Evolutionary conservation across 2,797 vertebrate species (phyloP), one percentile per base, ranked within the genome.

Genomic region (Eupleurogrammus muticus): DNA sequence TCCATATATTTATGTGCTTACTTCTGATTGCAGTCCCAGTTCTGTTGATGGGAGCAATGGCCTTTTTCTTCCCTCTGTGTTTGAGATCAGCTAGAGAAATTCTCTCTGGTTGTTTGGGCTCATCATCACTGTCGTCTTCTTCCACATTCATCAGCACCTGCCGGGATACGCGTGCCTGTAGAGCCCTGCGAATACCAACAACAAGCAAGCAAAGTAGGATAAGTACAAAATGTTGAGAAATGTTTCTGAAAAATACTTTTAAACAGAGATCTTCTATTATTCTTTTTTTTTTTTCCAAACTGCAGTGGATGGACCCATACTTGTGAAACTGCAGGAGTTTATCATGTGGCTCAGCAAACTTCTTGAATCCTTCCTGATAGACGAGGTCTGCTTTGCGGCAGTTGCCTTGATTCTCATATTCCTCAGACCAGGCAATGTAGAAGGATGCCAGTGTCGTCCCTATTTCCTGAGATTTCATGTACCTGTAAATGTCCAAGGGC

Each of bases 381-480:
- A 96, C 86, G 10, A 84, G 60, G 81, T 99, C 97, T 32, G 98
- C 98, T 92, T 95, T 96, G 78, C 92, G 96, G 70, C 86, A 93
- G 72, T 95, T 96, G 53, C 95, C 96, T 68, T 92, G 94, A 57
- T 94, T 93, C 90, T 99, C 98, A 4, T 96, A 95, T 36, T 95
- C 95, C 83, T 99, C 97, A 57, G 98, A 96, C 97, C 97, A 99
- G 1, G 96, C 94, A 9, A 99, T 97, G 82, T 99, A 99, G 61
- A 99, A 91, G 10, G 90, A 92, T 3, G 97, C 94, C 60, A 96
- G 93, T 0, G 87, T 89, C 34, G 92, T 79, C 28, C 97, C 98
- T 13, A 99, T 97, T 21, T 92, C 95, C 86, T 98, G 96, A 35
- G 93, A 95, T 44, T 94, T 89, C 87, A 99, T 94, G 83, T 98